These are phyloP conservation scores for Drosophila lacicola DNA, from an alignment of 2,888 invertebrate species.

Conservation along the genomic window DNA sequence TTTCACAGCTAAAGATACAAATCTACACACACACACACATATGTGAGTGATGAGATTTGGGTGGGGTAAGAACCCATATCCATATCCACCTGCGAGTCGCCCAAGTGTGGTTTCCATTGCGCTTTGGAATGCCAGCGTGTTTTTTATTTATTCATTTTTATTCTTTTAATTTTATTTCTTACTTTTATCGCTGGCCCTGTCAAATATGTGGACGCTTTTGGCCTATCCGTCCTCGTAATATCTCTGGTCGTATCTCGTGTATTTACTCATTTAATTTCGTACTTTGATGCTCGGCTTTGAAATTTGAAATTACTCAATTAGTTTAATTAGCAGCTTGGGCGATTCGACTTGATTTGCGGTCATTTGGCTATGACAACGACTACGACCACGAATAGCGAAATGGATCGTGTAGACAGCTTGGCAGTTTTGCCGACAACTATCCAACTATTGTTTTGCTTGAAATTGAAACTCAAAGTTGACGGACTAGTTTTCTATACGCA, in stretches of 20 bases:
- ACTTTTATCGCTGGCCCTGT: slow-evolving; percentile 34
- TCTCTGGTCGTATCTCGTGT: slow-evolving; percentile 42
- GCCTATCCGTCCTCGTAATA: slow-evolving; percentile 8
- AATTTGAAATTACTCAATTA: slow-evolving; percentile 83
- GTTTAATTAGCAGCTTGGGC: slow-evolving; percentile 80
- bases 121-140: slow-evolving; percentile 39
- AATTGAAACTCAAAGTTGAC: slow-evolving; percentile 19
- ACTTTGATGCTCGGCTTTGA: slow-evolving; percentile 60
- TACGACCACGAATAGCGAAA: slow-evolving; percentile 40
- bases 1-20: slow-evolving; percentile 45
- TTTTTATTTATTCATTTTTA: slow-evolving; percentile 6
- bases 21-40: slow-evolving; percentile 11
- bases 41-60: slow-evolving; percentile 36
- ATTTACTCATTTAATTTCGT: slow-evolving; percentile 75
- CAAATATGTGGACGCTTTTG: slow-evolving; percentile 29
- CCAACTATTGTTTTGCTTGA: slow-evolving; percentile 4
- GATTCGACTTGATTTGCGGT: slow-evolving; percentile 65
- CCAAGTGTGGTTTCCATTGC: slow-evolving; percentile 53
- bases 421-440: slow-evolving; percentile 5
- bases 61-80: slow-evolving; percentile 1
- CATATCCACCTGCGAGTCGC: slow-evolving; percentile 34
- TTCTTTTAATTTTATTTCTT: slow-evolving; percentile 25
- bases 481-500: slow-evolving; percentile 42
- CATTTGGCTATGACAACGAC: slow-evolving; percentile 41
- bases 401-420: slow-evolving; percentile 54